Evolutionary conservation across 2,888 invertebrate species (phyloP).

Genomic region (Argynnis bischoffii): DNA sequence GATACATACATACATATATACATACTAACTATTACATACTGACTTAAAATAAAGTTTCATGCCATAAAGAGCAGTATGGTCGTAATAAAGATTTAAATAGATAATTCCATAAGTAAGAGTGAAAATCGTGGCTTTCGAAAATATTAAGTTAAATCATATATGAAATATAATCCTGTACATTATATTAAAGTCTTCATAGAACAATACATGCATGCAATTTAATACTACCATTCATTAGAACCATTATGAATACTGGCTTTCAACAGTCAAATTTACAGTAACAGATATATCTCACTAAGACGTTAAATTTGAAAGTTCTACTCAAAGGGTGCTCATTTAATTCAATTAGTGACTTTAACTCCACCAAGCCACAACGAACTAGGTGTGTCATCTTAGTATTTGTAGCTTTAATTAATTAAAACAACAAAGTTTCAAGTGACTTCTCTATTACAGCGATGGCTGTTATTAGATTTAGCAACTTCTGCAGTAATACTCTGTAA

Average conservation of each 20-base stretch:
- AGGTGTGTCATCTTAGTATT: conserved; percentile 50
- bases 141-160: too few relatives aligned
- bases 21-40: too few relatives aligned
- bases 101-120: too few relatives aligned
- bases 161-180: too few relatives aligned
- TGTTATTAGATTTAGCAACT: conserved; percentile 49
- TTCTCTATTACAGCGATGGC: conserved; percentile 47
- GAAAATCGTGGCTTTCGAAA: too few relatives aligned
- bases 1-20: too few relatives aligned
- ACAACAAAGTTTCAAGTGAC: conserved; percentile 60
- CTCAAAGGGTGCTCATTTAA: conserved; percentile 26
- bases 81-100: too few relatives aligned
- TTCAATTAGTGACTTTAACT: conserved; percentile 33
- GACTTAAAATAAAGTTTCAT: too few relatives aligned
- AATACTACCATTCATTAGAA: too few relatives aligned
- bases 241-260: neutral
- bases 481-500: conserved; percentile 1
- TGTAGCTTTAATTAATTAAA: conserved; percentile 62
- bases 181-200: too few relatives aligned
- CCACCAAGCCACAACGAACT: conserved; percentile 38
- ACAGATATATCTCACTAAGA: conserved; percentile 2
- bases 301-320: conserved; percentile 18
- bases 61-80: too few relatives aligned
- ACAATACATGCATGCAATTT: too few relatives aligned
- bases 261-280: neutral